phyloP scores from a whole-genome alignment of 2,113 vertebrate genomes.

The Hydrolagus affinis region DNA sequence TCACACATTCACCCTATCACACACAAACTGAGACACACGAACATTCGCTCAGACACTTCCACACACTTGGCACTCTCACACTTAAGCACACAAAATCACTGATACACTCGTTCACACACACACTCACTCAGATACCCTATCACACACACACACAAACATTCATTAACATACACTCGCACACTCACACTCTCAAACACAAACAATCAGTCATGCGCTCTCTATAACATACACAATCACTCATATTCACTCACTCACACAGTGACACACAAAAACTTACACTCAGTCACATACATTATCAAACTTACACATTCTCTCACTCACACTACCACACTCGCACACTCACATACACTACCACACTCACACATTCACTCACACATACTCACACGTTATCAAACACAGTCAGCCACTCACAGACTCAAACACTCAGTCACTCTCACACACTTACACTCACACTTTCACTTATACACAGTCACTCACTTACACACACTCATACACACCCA shows the following conservation, averaged over 20 bases:
- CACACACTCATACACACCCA: too few species aligned
- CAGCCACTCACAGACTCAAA: too few species aligned
- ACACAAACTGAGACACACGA: not conserved
- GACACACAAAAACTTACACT: not conserved
- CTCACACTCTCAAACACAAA: not conserved
- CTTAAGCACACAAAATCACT: too few species aligned
- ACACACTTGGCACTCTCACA: not conserved
- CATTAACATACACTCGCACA: too few species aligned
- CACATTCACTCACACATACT: too few species aligned
- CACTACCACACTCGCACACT: too few species aligned
- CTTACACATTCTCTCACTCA: too few species aligned
- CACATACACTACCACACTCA: too few species aligned
- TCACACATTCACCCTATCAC: not conserved
- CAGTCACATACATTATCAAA: not conserved
- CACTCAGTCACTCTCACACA: not conserved
- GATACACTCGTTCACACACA: not conserved
- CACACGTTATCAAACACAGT: too few species aligned
- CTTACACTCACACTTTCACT: too few species aligned
- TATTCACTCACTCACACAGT: too few species aligned
- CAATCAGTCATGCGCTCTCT: not conserved
- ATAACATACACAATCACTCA: not conserved
- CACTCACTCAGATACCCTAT: not conserved
- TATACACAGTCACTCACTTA: too few species aligned
- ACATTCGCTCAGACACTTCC: not conserved
- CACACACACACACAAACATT: not conserved